Base-by-base conservation (phyloP, 2,797 vertebrate genomes). In the Centroberyx gerrardi region DNA sequence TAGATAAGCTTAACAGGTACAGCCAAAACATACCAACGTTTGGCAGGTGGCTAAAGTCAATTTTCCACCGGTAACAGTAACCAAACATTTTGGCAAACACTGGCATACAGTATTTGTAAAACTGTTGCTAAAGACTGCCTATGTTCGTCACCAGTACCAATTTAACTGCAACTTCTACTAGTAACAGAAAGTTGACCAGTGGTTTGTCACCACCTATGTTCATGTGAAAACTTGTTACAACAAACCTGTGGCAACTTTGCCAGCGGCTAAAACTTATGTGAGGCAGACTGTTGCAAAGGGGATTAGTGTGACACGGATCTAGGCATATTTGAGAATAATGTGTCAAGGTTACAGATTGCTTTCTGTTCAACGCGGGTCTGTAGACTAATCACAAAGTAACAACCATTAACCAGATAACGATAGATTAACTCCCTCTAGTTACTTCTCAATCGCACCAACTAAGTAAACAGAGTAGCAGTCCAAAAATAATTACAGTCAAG, bases 401-500 rank as follows among this genome's bases (percentile, higher is more conserved):
- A 40, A 33, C 17, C 4, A 38, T 33, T 4, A 13, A 44, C 36
- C 15, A 60, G 2, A 38, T 59, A 36, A 14, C 15, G 2, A 15
- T 51, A 62, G 0, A 70, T 31, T 14, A 4, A 1, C 53, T 42
- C 8, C 61, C 5, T 28, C 4, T 40, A 14, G 10, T 28, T 9
- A 28, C 64, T 12, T 67, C 8, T 48, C 33, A 40, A 42, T 12
- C 0, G 27, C 13, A 40, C 12, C 46, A 6, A 28, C 5, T 15
- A 0, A 48, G 31, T 15, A 8, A 72, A 74, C 18, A 51, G 2
- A 22, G 14, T 8, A 56, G 33, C 33, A 51, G 29, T 71, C 67
- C 79, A 15, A 17, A 80, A 72, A 76, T 74, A 86, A 84, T 66
- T 4, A 8, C 71, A 5, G 36, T 56, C 29, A 79, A 71, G 68